Percentiles rank a stretch among this genome's conserved stretches.
Evolutionary conservation across 2,797 vertebrate genomes (phyloP).

Genomic region (Chelmon rostratus): DNA sequence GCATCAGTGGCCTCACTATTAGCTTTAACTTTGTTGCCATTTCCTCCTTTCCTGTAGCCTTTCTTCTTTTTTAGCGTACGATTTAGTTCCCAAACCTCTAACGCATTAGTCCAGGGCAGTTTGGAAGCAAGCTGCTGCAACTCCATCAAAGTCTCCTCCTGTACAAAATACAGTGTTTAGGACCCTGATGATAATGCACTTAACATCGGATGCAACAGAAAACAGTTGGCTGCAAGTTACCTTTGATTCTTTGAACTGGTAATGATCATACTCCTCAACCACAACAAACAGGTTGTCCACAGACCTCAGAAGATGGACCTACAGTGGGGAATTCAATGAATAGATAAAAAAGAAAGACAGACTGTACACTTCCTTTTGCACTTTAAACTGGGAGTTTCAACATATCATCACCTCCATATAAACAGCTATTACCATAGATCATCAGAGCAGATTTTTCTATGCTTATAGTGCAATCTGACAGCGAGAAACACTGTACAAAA

Average conservation of each 20-base stretch:
- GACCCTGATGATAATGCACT: not conserved
- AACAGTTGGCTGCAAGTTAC: constrained; percentile 70
- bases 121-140: constrained; percentile 90
- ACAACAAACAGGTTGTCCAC: constrained; percentile 98
- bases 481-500: not conserved
- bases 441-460: too few relatives aligned
- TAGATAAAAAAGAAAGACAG: not conserved
- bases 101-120: constrained; percentile 90
- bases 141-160: constrained; percentile 94
- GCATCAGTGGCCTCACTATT: constrained; percentile 29
- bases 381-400: constrained; percentile 44
- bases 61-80: constrained; percentile 93
- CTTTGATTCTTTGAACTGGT: constrained; percentile 93
- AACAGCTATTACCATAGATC: not conserved
- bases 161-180: constrained; percentile 28
- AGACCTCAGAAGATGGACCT: constrained; percentile 94
- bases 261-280: constrained; percentile 91
- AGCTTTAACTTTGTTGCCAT: constrained; percentile 61
- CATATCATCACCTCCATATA: not conserved
- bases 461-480: not conserved
- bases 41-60: constrained; percentile 83
- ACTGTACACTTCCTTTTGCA: constrained; percentile 38
- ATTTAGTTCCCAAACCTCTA: constrained; percentile 94
- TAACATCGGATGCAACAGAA: not conserved
- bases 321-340: constrained; percentile 1